A percentile compares a stretch with the other conserved stretches of the same genome.
Evolutionary conservation across 2,797 vertebrate species (phyloP).

Genomic region (Acipenser oxyrinchus): DNA sequence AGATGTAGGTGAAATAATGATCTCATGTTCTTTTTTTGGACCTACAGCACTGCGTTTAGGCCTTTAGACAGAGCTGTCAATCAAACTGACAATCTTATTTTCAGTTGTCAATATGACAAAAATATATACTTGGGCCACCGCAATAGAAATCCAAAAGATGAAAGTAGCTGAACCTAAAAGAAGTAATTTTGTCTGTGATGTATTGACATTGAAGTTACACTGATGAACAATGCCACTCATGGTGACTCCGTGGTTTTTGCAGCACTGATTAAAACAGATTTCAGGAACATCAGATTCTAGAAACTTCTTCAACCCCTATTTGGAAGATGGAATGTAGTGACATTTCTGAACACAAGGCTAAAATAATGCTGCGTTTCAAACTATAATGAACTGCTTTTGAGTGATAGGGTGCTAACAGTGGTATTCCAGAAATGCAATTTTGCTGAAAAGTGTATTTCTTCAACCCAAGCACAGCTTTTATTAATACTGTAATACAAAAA

Average conservation of each 20-base stretch:
- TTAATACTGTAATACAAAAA: neutral
- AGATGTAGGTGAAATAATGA: too few relatives aligned
- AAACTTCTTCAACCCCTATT: slow-evolving; percentile 13
- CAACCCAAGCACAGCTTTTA: neutral
- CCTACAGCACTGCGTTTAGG: slow-evolving; percentile 58
- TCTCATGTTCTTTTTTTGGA: slow-evolving; percentile 39
- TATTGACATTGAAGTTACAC: slow-evolving; percentile 48
- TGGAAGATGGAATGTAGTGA: slow-evolving; percentile 5
- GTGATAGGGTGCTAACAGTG: slow-evolving; percentile 1
- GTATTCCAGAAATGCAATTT: slow-evolving; percentile 16
- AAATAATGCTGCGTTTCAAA: slow-evolving; percentile 6
- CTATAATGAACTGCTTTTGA: slow-evolving; percentile 18
- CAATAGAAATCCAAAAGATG: slow-evolving; percentile 61
- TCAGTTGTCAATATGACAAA: slow-evolving; percentile 59
- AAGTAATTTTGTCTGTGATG: slow-evolving; percentile 61
- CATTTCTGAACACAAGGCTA: slow-evolving; percentile 10
- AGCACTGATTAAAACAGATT: slow-evolving; percentile 22
- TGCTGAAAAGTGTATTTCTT: neutral
- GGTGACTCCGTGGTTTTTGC: slow-evolving; percentile 18
- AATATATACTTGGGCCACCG: slow-evolving; percentile 50
- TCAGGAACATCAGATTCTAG: slow-evolving; percentile 5
- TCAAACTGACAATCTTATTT: slow-evolving; percentile 67
- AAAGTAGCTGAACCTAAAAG: slow-evolving; percentile 62
- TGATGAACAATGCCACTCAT: neutral
- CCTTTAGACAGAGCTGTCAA: slow-evolving; percentile 70